Conservation (phyloP, 2,888 invertebrate species). For the Dorcus parallelipipedus region DNA sequence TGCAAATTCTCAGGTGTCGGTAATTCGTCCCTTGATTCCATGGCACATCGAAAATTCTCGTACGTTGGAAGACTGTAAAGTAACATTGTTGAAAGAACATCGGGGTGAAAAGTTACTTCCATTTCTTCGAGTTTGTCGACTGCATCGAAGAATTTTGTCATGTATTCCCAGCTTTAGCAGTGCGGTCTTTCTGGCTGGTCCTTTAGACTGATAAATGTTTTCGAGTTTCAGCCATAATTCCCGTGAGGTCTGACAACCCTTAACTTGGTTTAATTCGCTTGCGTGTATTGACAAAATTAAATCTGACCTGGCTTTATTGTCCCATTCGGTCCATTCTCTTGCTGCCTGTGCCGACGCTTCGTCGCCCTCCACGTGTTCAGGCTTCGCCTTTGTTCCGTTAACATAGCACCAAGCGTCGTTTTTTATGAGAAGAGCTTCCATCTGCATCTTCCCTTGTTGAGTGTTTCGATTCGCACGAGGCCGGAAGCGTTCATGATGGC, state of each 20-base stretch:
- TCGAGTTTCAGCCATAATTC: conserved; percentile 40
- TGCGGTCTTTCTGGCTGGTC: conserved; percentile 36
- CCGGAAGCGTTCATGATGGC: too few relatives aligned
- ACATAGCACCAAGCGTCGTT: conserved; percentile 18
- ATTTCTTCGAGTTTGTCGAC: conserved; percentile 39
- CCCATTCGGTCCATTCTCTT: background rate
- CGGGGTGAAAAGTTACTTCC: conserved; percentile 23
- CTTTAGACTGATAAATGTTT: conserved; percentile 37
- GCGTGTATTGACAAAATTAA: conserved; percentile 22
- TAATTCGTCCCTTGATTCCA: conserved; percentile 37
- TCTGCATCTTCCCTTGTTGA: conserved; percentile 12
- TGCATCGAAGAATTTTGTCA: conserved; percentile 38
- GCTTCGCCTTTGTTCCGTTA: conserved; percentile 3
- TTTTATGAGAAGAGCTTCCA: conserved; percentile 22
- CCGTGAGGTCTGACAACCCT: conserved; percentile 30
- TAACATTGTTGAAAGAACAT: conserved; percentile 34
- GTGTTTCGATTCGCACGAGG: too few relatives aligned
- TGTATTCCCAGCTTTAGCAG: conserved; percentile 37
- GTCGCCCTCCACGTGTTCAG: background rate
- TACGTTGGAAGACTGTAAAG: conserved; percentile 37
- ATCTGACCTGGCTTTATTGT: conserved; percentile 17
- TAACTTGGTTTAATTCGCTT: conserved; percentile 25
- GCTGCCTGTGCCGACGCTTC: background rate
- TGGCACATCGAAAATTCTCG: conserved; percentile 39
- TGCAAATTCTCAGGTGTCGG: conserved; percentile 30